Base-by-base conservation (phyloP, 1,140 invertebrate genomes). In the Pantala flavescens region DNA sequence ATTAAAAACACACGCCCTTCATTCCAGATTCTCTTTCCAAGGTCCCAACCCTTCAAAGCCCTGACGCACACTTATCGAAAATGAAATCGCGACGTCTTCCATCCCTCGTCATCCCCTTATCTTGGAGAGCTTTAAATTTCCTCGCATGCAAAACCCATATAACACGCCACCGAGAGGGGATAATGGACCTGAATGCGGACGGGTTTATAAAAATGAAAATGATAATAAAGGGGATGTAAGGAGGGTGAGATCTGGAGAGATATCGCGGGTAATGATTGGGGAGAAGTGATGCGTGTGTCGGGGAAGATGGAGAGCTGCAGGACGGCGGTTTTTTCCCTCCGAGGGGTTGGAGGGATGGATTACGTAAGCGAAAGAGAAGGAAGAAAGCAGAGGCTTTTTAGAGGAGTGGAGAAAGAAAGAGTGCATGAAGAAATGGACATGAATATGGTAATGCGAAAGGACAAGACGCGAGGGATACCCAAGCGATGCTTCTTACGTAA, bases 21-120 rank as follows among this genome's bases (percentile, higher is more conserved):
- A 63, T 63, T 63, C 14, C 49, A 12, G n/a, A 63, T 63, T 63
- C 49, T 63, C 49, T 63, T 63, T 63, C 49, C 49, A 3, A 19
- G 49, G 3, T 3, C 5, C 49, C 49, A 21, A 63, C 49, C 49
- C 49, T 63, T 63, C n/a, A 63, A 63, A 63, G 16, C n/a, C 43
- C 49, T 16, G 16, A 63, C 49, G 49, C 49, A 63, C 49, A 63
- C 49, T 63, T 63, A 63, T 63, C 49, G 49, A 16, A 63, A 63
- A 63, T 63, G 49, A 16, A 63, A 63, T 63, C 49, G 49, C 49
- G 49, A 63, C 49, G n/a, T 63, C 49, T 63, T 63, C 49, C 49
- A 16, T 63, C 49, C 49, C 49, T 63, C 49, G n/a, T 63, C n/a
- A 19, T 63, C 28, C 14, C 49, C 49, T 63, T 63, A 63, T 63